Base-by-base conservation (phyloP, 2,888 invertebrate genomes). In the Dastarcus helophoroides region DNA sequence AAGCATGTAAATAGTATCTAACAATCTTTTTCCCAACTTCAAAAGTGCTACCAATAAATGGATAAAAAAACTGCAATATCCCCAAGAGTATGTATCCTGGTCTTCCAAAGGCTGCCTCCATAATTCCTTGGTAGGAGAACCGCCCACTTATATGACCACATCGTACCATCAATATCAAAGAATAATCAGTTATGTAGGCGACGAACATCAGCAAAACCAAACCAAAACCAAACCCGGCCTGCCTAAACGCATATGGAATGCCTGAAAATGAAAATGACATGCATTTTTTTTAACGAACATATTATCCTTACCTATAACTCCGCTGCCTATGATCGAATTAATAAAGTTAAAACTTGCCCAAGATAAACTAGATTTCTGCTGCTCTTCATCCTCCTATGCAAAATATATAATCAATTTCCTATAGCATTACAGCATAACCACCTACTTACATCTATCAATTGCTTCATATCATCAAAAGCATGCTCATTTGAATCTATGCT, bases 291-390 rank as follows among this genome's bases (percentile, higher is more conserved):
- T n/a, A n/a, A n/a, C n/a, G n/a, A n/a, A n/a, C n/a, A n/a, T n/a
- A n/a, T n/a, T n/a, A n/a, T n/a, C 42, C 61, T 61, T 58, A 77
- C 85, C 85, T 50, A 86, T 85, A 32, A 86, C 80, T 39, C 86
- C 85, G 50, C 84, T 84, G 35, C 86, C 86, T 40, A 86, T 79
- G 54, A 86, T 86, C 28, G 84, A 84, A 63, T 86, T 86, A 53
- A 86, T 83, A 60, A 83, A 85, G 66, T 86, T 86, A 61, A 85
- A 85, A 59, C 81, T 79, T 40, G 84, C 81, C 63, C 76, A 73
- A 14, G 79, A 76, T 42, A 79, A 62, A 38, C 80, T 75, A 46
- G 72, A 76, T 45, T 73, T 69, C 48, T 72, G 71, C 35, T 73
- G 72, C 32, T 64, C 61, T 38, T 66, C 64, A 32, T 68, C 66